A percentile compares a stretch with the other conserved stretches of the same genome.
phyloP scores from a whole-genome alignment of 2,797 vertebrate genomes.

The Sebastes hubbsi region DNA sequence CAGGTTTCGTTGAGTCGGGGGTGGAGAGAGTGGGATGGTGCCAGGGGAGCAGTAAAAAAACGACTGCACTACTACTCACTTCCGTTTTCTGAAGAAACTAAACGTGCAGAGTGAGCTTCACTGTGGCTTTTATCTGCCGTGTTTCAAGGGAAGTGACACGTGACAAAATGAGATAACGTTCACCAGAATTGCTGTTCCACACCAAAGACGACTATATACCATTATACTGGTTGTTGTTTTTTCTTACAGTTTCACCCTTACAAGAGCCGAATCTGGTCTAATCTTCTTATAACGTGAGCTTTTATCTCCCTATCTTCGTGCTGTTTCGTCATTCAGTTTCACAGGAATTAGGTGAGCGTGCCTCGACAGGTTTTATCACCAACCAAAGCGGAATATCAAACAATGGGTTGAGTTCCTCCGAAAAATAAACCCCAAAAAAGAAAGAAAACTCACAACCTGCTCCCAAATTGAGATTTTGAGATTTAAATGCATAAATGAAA shows the following conservation, averaged over 20 bases:
- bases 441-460: background rate
- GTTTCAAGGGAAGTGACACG: background rate
- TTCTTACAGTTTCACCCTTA: background rate
- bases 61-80: background rate
- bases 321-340: background rate
- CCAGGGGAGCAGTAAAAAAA: conserved; percentile 4
- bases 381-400: background rate
- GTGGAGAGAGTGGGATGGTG: conserved; percentile 53
- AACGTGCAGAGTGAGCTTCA: background rate
- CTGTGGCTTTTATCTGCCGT: background rate
- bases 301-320: conserved; percentile 18
- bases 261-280: background rate
- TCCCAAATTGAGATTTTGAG: background rate
- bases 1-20: conserved; percentile 74
- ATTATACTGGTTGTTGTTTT: background rate
- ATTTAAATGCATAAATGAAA: background rate
- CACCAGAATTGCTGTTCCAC: background rate
- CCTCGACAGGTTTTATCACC: conserved; percentile 40
- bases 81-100: conserved; percentile 34
- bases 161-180: background rate
- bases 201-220: background rate
- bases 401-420: background rate
- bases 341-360: conserved; percentile 39
- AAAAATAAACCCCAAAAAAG: too few relatives aligned
- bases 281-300: background rate